Conservation (phyloP, 35 echinoderm and acorn worm species). For the Chiridota heheva region DNA sequence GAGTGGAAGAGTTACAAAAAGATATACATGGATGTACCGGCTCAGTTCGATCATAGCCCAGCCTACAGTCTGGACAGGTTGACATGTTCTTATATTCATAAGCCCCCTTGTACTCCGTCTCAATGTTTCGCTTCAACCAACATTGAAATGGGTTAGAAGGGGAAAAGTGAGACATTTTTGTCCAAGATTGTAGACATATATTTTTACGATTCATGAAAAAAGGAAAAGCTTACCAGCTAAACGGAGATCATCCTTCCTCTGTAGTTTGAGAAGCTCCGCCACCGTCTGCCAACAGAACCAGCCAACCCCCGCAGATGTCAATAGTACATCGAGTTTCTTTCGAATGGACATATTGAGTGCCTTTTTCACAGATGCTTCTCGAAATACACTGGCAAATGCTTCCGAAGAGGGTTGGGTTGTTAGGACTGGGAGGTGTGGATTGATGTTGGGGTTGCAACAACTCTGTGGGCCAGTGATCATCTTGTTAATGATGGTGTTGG, state of each 20-base stretch:
- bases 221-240: conserved; percentile 51
- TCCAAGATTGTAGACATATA: no score
- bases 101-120: no score
- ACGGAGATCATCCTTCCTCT: conserved; percentile 75
- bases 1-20: no score
- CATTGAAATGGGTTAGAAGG: no score
- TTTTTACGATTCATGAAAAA: no score
- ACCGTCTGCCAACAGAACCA: conserved; percentile 79
- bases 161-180: no score
- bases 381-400: conserved; percentile 49
- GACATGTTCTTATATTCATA: no score
- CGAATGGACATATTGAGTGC: conserved; percentile 53
- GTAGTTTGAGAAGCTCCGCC: conserved; percentile 54
- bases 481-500: conserved; percentile 76
- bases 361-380: conserved; percentile 46
- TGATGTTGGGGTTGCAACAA: conserved; percentile 14
- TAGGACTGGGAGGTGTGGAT: conserved; percentile 13
- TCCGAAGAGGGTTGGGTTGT: conserved; percentile 39
- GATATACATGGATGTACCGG: no score
- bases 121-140: no score
- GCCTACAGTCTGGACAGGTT: no score
- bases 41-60: no score
- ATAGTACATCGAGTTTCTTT: conserved; percentile 47
- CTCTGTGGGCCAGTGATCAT: conserved; percentile 35
- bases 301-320: conserved; percentile 57